These are phyloP conservation scores for Xenentodon cancila DNA, from an alignment of 2,797 vertebrate species.

Conservation along the genomic window DNA sequence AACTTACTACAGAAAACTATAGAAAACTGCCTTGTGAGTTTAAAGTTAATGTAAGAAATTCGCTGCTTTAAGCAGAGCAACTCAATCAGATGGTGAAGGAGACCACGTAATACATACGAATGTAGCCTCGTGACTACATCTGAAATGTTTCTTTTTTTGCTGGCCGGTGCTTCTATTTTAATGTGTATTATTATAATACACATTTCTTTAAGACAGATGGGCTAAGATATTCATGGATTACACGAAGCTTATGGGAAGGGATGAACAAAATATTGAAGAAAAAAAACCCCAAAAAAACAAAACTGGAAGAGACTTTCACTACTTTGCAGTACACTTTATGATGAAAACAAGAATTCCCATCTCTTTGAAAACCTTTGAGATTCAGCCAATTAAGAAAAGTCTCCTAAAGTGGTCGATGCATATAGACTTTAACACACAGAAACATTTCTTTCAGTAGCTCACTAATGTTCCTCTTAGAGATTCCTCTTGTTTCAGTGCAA, in stretches of 20 bases:
- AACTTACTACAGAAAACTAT: background rate
- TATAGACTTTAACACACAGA: constrained; percentile 46
- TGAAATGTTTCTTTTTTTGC: background rate
- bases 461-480: constrained; percentile 58
- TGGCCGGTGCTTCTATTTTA: background rate
- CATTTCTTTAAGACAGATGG: background rate
- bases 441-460: constrained; percentile 44
- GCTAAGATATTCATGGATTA: background rate
- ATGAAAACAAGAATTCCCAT: constrained; percentile 35
- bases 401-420: constrained; percentile 50
- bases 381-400: constrained; percentile 66
- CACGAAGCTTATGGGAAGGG: constrained; percentile 3
- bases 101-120: background rate
- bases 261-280: constrained; percentile 23
- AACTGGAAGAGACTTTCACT: constrained; percentile 3
- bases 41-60: background rate
- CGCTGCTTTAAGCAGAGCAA: background rate
- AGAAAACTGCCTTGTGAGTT: background rate
- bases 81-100: too few relatives aligned
- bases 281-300: background rate
- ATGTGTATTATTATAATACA: background rate
- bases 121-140: background rate
- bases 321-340: constrained; percentile 15
- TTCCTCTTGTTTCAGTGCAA: constrained; percentile 61
- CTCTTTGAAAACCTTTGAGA: constrained; percentile 55